A percentile compares a stretch with the other conserved stretches of the same genome.
Evolutionary conservation across 2,113 vertebrate genomes (phyloP).

Genomic region (Pygoscelis adeliae): DNA sequence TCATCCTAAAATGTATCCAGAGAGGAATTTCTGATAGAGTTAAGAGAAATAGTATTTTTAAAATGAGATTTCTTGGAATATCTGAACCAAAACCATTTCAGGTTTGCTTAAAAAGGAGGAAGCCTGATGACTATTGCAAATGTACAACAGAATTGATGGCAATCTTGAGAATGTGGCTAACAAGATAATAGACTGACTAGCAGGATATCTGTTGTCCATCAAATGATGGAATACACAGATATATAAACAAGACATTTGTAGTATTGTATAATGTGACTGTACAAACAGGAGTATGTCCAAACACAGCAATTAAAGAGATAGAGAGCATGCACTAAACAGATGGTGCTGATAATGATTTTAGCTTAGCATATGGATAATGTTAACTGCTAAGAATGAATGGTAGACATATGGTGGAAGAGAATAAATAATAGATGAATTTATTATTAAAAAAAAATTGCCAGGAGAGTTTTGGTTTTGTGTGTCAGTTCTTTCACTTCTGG

Average conservation of each 20-base stretch:
- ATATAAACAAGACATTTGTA: background rate
- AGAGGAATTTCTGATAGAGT: background rate
- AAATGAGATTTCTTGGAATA: background rate
- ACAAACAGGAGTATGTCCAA: background rate
- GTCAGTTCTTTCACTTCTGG: background rate
- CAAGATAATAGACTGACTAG: background rate
- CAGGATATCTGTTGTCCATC: conserved; percentile 12
- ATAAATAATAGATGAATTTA: background rate
- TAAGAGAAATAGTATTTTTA: background rate
- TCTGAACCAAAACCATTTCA: background rate
- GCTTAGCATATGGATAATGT: conserved; percentile 39
- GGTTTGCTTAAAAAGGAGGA: background rate
- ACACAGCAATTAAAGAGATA: background rate
- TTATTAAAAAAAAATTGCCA: background rate
- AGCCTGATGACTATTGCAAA: background rate
- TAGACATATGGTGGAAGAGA: background rate
- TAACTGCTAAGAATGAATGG: conserved; percentile 20
- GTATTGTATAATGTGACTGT: background rate
- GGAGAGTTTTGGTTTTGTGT: background rate
- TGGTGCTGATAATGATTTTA: conserved; percentile 35
- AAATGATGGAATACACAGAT: background rate
- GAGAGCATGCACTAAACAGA: conserved; percentile 16
- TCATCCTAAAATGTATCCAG: background rate
- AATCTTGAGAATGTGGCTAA: background rate
- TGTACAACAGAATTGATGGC: background rate